Base-by-base conservation (phyloP, 2,888 invertebrate genomes). In the Magallana nippona region DNA sequence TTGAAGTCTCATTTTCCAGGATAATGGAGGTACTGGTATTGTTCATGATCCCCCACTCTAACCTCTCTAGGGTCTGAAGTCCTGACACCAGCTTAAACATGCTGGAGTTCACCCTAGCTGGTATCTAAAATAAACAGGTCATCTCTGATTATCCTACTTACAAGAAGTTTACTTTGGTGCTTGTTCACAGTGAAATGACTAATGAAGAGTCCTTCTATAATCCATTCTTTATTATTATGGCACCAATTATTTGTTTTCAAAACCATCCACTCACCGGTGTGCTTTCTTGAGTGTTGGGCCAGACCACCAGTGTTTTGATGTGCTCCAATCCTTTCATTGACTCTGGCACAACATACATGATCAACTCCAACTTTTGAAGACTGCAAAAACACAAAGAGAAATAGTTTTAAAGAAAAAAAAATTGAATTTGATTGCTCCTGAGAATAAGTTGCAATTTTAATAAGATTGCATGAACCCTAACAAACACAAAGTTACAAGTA, bases 31-130 rank as follows among this genome's bases (percentile, higher is more conserved):
- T 79, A 78, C 87, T 85, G 8, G 83, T 85, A 22, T 84, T 86
- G 27, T 85, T 83, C 10, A 89, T 82, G 10, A 91, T 86, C 1
- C 90, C 89, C 92, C 92, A 92, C 55, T 90, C 89, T 79, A 92
- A 82, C 10, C 63, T 83, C 44, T 88, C 80, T 55, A 92, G 83
- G 19, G 83, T 83, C 10, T 78, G 83, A 17, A 91, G 85, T 56
- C 87, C 84, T n/a, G 84, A 81, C 11, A 91, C 88, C 32, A 89
- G 87, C 15, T 86, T 83, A 81, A 91, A 58, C 15, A 91, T 88
- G 71, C 89, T 89, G 22, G 88, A 86, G 87, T 92, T 92, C 19
- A 91, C 88, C 79, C 87, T 79, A n/a, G 90, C 89, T 63, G 85
- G 83, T 44, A 88, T 83, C 91, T 91, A 85, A 2, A 89, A 87